Evolutionary conservation across 2,797 vertebrate species (phyloP).

Genomic region (Sciurus vulgaris): DNA sequence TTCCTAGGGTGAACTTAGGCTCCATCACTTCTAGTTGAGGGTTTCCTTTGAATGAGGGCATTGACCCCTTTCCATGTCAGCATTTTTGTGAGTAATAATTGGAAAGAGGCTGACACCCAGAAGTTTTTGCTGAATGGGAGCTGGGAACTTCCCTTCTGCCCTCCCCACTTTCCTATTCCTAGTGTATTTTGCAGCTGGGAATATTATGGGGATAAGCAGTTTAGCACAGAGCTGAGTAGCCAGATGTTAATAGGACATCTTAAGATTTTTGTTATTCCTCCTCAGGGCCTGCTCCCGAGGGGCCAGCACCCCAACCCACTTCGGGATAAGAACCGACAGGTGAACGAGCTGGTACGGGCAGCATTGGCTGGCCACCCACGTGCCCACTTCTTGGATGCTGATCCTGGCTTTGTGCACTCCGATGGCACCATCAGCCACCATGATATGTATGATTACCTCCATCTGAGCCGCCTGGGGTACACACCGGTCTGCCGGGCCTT

Average conservation of each 20-base stretch:
- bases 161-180: background rate
- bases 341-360: slow-evolving; percentile 91
- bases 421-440: slow-evolving; percentile 95
- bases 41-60: background rate
- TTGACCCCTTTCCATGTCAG: background rate
- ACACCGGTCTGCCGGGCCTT: slow-evolving; percentile 92
- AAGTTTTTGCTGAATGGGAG: background rate
- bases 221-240: background rate
- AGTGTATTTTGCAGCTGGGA: background rate
- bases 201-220: background rate
- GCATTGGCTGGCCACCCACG: slow-evolving; percentile 88
- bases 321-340: slow-evolving; percentile 91
- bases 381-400: slow-evolving; percentile 91
- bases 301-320: slow-evolving; percentile 93
- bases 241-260: background rate
- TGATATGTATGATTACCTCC: slow-evolving; percentile 96
- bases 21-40: background rate
- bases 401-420: slow-evolving; percentile 94
- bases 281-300: slow-evolving; percentile 93
- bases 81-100: background rate
- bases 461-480: slow-evolving; percentile 93
- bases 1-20: background rate
- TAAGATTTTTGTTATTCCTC: slow-evolving; percentile 5
- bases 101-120: background rate
- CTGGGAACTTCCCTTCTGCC: background rate